phyloP scores from a whole-genome alignment of 2,797 vertebrate genomes.

The Xenopus petersii region DNA sequence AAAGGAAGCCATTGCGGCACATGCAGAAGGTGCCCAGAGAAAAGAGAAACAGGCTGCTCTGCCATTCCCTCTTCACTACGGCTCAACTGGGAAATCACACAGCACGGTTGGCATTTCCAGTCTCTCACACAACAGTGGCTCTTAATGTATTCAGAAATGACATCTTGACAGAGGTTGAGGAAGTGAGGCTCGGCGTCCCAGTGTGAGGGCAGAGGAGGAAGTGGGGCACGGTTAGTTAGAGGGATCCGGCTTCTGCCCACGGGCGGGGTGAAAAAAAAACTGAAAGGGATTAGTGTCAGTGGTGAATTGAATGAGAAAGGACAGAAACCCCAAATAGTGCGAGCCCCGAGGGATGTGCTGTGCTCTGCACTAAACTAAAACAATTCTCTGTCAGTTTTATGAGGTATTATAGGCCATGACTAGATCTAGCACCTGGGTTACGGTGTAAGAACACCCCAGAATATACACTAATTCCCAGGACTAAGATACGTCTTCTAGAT shows the following conservation, averaged over 20 bases:
- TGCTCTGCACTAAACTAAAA: background rate
- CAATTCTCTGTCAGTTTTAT: background rate
- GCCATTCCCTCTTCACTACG: background rate
- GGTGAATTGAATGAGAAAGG: conserved; percentile 17
- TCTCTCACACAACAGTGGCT: conserved; percentile 6
- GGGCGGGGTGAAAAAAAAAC: conserved; percentile 14
- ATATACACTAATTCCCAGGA: no score
- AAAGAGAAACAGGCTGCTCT: background rate
- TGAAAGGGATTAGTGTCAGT: conserved; percentile 25
- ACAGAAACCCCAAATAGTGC: conserved; percentile 7
- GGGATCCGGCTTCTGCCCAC: conserved; percentile 15
- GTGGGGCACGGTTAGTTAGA: conserved; percentile 2
- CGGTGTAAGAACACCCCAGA: no score
- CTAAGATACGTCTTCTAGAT: no score
- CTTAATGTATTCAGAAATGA: conserved; percentile 15
- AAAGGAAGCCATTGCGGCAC: conserved; percentile 1
- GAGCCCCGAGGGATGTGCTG: background rate
- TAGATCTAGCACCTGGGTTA: background rate
- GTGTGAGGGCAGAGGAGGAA: conserved; percentile 3
- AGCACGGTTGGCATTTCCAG: conserved; percentile 9
- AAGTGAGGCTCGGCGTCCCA: conserved; percentile 10
- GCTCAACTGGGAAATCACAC: conserved; percentile 18
- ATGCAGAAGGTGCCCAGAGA: conserved; percentile 2
- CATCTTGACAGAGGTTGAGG: conserved; percentile 12
- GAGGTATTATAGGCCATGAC: background rate